A percentile compares a stretch with the other conserved stretches of the same genome.
These are phyloP conservation scores for Batillaria attramentaria DNA, from an alignment of 1,140 invertebrate genomes.

Conservation along the genomic window DNA sequence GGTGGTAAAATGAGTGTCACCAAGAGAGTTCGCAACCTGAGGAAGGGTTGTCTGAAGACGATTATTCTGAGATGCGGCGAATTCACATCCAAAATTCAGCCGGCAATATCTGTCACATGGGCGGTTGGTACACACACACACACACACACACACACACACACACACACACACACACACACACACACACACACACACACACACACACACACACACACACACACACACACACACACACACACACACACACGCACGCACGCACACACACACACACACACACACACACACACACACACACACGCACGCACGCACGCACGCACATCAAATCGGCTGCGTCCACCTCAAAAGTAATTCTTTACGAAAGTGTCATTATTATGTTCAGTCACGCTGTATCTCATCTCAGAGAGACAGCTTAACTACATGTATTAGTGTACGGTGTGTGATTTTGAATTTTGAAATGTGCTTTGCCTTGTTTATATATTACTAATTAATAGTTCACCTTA, in stretches of 20 bases:
- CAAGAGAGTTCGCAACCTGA: too few relatives aligned
- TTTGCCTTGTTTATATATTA: neutral
- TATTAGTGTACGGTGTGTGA: neutral
- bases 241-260: neutral
- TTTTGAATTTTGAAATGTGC: neutral
- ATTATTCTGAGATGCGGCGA: neutral
- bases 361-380: neutral
- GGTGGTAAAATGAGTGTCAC: too few relatives aligned
- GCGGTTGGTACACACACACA: neutral
- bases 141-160: neutral
- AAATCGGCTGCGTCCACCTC: neutral
- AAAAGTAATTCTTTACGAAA: neutral
- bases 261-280: conserved; percentile 8
- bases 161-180: conserved; percentile 4
- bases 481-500: too few relatives aligned
- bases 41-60: too few relatives aligned
- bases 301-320: neutral
- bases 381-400: neutral
- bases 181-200: neutral
- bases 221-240: neutral
- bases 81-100: neutral
- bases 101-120: neutral
- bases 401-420: neutral
- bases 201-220: conserved; percentile 3
- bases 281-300: neutral